Evolutionary conservation across 2,888 invertebrate genomes (phyloP).

Genomic region (Ichneumoninae sp.): DNA sequence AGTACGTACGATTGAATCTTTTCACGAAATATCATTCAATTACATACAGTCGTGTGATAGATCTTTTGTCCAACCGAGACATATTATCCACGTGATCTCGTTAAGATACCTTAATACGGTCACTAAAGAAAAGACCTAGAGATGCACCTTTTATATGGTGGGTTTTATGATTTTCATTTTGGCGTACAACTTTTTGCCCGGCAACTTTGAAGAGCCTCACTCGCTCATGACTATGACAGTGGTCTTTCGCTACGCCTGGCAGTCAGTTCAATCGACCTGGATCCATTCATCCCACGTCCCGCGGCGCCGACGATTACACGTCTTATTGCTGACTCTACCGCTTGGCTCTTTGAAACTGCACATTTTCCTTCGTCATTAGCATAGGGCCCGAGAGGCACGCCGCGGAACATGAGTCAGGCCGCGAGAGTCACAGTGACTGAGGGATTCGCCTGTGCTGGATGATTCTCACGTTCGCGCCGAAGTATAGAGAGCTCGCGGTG

Average conservation of each 20-base stretch:
- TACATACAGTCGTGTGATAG: conserved; percentile 4
- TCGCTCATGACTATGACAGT: conserved; percentile 6
- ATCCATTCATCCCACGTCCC: conserved; percentile 39
- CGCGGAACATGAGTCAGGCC: conserved; percentile 30
- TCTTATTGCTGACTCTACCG: conserved; percentile 11
- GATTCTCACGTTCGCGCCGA: conserved; percentile 59
- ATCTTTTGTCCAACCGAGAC: not conserved
- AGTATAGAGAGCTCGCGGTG: conserved; percentile 17
- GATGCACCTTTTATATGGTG: not conserved
- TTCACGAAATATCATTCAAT: conserved; percentile 30
- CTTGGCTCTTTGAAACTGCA: not conserved
- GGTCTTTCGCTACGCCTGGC: conserved; percentile 6
- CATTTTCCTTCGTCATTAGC: conserved; percentile 58
- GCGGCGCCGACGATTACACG: conserved; percentile 5
- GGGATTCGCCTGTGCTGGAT: conserved; percentile 41
- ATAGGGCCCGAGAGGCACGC: conserved; percentile 33
- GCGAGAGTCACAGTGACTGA: conserved; percentile 36
- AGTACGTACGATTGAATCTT: conserved; percentile 52
- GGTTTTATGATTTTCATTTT: not conserved
- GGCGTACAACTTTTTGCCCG: not conserved
- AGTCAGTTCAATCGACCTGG: conserved; percentile 41
- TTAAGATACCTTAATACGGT: not conserved
- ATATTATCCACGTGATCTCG: not conserved
- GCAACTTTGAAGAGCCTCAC: not conserved
- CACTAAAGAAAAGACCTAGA: not conserved